Evolutionary conservation across 2,113 vertebrate species (phyloP).

Genomic region (Murina feae): DNA sequence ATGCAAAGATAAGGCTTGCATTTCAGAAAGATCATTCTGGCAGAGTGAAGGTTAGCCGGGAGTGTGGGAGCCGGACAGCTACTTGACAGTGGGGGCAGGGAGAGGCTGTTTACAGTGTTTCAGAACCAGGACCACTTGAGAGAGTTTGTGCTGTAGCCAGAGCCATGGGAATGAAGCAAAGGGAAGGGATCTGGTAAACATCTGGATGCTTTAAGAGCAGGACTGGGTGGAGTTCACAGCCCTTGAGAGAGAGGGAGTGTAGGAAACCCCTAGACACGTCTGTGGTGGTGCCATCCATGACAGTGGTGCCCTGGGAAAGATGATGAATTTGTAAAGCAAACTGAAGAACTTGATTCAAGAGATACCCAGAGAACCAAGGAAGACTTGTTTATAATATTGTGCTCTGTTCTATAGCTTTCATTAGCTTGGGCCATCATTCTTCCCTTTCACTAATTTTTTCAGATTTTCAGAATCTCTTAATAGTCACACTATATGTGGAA

Average conservation of each 20-base stretch:
- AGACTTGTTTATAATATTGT: neutral
- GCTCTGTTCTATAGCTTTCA: neutral
- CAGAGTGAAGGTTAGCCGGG: neutral
- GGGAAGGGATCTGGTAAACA: neutral
- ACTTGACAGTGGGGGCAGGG: neutral
- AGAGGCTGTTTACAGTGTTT: neutral
- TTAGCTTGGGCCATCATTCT: neutral
- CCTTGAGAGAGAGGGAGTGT: neutral
- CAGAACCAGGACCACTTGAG: neutral
- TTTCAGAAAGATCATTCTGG: neutral
- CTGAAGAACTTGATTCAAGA: neutral
- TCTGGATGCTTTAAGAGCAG: neutral
- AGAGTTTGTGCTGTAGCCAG: neutral
- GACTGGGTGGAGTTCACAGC: neutral
- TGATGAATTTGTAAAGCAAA: neutral
- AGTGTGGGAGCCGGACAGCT: neutral
- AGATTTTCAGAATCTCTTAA: neutral
- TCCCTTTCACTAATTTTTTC: neutral
- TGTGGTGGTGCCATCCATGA: neutral
- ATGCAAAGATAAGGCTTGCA: neutral
- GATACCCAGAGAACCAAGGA: neutral
- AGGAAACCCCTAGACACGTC: neutral
- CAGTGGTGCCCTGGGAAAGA: neutral
- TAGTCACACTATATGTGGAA: neutral
- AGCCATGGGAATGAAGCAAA: neutral